These are phyloP conservation scores for Xyrauchen texanus DNA, from an alignment of 2,113 vertebrate species.

Conservation along the genomic window DNA sequence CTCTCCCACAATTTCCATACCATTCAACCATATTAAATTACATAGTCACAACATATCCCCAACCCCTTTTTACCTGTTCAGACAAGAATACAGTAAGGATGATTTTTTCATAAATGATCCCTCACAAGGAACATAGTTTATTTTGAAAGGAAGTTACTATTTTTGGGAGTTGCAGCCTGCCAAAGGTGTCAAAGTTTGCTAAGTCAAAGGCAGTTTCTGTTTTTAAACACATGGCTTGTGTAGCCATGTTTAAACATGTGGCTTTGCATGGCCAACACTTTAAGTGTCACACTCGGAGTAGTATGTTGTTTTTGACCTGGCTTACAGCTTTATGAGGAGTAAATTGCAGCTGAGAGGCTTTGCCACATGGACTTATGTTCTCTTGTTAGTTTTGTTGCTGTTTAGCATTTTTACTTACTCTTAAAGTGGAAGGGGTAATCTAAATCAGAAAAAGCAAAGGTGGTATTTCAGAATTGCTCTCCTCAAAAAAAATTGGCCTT, in stretches of 20 bases:
- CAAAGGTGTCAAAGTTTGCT: slow-evolving; percentile 61
- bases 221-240: slow-evolving; percentile 49
- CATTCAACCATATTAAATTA: neutral
- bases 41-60: neutral
- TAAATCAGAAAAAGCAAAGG: neutral
- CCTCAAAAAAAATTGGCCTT: slow-evolving; percentile 46
- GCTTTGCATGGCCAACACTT: slow-evolving; percentile 42
- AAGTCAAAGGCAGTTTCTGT: slow-evolving; percentile 65
- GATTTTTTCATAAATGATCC: slow-evolving; percentile 3
- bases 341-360: slow-evolving; percentile 38
- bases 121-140: slow-evolving; percentile 10
- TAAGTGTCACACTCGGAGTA: slow-evolving; percentile 56
- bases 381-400: neutral
- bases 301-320: slow-evolving; percentile 59
- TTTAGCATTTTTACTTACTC: neutral
- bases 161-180: slow-evolving; percentile 39
- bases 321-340: slow-evolving; percentile 41
- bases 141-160: slow-evolving; percentile 58
- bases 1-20: neutral
- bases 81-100: slow-evolving; percentile 21
- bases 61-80: neutral
- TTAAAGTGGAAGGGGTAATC: neutral
- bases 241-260: slow-evolving; percentile 33
- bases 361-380: too few species aligned
- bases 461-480: neutral